Conservation (phyloP, 2,113 vertebrate species). For the Aepyceros melampus region DNA sequence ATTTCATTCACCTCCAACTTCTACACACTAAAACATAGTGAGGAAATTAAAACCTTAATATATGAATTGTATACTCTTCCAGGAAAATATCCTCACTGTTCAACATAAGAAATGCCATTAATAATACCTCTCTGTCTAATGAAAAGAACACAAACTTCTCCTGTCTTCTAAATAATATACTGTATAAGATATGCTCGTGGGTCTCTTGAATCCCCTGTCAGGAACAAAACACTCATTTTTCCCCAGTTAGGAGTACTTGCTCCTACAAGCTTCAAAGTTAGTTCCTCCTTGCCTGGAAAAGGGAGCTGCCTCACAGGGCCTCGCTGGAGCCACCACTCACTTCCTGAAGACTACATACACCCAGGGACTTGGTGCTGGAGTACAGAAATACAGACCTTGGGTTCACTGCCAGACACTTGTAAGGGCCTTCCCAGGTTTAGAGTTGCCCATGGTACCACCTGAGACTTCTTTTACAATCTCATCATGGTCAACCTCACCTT, state of each 20-base stretch:
- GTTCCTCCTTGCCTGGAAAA: neutral
- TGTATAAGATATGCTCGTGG: neutral
- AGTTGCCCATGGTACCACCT: neutral
- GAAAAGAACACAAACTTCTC: neutral
- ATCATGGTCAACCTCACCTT: neutral
- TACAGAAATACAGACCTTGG: neutral
- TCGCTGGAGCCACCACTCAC: fast-evolving
- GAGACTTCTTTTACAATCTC: neutral
- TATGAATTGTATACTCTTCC: neutral
- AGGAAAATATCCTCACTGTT: neutral
- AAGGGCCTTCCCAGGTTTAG: neutral
- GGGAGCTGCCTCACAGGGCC: neutral
- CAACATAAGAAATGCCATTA: neutral
- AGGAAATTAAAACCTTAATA: neutral
- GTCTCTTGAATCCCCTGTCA: neutral
- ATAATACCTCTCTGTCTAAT: neutral
- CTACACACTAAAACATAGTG: neutral
- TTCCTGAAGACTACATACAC: neutral
- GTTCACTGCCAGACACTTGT: neutral
- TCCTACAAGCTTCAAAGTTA: neutral
- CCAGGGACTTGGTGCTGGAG: neutral
- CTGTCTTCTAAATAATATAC: neutral
- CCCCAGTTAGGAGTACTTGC: neutral
- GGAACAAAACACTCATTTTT: neutral
- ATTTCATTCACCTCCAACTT: neutral